phyloP scores from a whole-genome alignment of 2,113 vertebrate genomes.

The Smithornis capensis region DNA sequence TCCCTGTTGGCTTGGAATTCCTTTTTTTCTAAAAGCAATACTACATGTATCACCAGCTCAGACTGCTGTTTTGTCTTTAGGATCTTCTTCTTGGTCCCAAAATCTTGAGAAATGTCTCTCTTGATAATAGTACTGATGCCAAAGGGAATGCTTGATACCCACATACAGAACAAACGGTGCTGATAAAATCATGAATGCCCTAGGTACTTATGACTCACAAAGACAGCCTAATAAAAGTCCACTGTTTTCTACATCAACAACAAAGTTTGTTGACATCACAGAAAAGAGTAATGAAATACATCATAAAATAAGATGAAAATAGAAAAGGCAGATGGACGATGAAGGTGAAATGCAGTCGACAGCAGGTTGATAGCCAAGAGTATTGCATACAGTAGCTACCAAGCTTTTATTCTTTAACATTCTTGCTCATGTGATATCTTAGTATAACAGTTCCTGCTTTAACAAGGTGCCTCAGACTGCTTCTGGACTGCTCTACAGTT shows the following conservation, averaged over 20 bases:
- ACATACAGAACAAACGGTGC: not conserved
- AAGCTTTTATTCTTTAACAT: not conserved
- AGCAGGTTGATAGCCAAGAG: not conserved
- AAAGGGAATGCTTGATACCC: not conserved
- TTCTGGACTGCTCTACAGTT: not conserved
- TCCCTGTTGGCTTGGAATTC: not conserved
- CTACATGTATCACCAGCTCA: not conserved
- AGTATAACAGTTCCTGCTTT: not conserved
- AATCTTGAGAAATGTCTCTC: not conserved
- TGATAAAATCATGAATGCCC: not conserved
- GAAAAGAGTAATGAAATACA: not conserved
- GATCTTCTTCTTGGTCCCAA: not conserved
- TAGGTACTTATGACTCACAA: slow-evolving; percentile 17
- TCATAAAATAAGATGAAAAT: not conserved
- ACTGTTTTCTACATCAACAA: not conserved
- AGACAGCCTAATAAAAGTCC: not conserved
- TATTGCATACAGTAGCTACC: not conserved
- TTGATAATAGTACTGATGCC: not conserved
- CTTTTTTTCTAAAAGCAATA: not conserved
- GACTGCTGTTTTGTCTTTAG: not conserved
- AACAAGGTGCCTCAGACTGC: not conserved
- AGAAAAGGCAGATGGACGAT: not conserved
- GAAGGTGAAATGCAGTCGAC: not conserved
- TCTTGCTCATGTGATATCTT: not conserved
- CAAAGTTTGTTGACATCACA: not conserved